Conservation (phyloP, 2,888 invertebrate genomes). For the Chymomyza fuscimana region DNA sequence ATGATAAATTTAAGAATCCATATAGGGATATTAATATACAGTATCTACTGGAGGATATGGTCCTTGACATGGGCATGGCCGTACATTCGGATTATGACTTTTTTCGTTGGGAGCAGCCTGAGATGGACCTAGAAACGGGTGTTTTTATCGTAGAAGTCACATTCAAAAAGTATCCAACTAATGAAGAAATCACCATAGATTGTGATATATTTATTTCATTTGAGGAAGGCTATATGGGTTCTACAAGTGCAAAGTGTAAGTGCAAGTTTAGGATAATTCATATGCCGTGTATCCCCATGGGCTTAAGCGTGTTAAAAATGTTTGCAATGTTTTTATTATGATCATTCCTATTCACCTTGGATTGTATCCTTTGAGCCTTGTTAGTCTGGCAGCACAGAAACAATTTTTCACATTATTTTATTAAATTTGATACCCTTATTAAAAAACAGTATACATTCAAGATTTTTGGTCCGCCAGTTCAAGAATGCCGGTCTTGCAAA, state of each 20-base stretch:
- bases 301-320: too few species aligned
- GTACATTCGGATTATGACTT: slow-evolving; percentile 49
- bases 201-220: slow-evolving; percentile 75
- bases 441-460: too few species aligned
- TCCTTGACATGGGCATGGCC: slow-evolving; percentile 47
- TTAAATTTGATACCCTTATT: too few species aligned
- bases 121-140: not conserved
- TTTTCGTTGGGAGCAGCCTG: slow-evolving; percentile 41
- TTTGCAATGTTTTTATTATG: too few species aligned
- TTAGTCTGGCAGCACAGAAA: too few species aligned
- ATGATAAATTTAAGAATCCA: slow-evolving; percentile 46
- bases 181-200: slow-evolving; percentile 32
- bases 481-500: too few species aligned
- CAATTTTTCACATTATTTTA: too few species aligned
- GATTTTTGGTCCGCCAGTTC: too few species aligned
- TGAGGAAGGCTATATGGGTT: slow-evolving; percentile 42
- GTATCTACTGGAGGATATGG: slow-evolving; percentile 51
- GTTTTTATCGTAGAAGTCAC: slow-evolving; percentile 54
- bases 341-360: too few species aligned
- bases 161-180: slow-evolving; percentile 42
- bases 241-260: not conserved
- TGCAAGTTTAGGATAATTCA: too few species aligned
- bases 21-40: slow-evolving; percentile 57
- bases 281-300: too few species aligned
- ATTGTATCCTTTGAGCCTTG: too few species aligned